Evolutionary conservation across 2,797 vertebrate species (phyloP).

Genomic region (Cryptoprocta ferox): DNA sequence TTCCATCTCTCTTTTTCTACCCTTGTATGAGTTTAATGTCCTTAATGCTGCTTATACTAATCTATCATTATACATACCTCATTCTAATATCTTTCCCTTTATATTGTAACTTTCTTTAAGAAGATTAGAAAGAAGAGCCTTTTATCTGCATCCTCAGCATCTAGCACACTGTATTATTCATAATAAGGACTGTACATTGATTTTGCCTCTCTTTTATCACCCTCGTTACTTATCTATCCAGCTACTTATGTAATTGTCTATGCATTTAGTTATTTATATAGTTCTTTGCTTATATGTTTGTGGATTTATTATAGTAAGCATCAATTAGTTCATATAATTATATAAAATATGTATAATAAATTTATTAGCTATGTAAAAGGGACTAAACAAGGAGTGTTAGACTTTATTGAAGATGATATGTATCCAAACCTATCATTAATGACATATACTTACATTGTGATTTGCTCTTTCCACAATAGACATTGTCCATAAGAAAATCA

Average conservation of each 20-base stretch:
- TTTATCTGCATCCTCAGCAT: background rate
- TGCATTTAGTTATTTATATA: background rate
- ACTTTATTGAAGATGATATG: background rate
- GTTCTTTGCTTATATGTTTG: background rate
- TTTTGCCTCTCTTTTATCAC: background rate
- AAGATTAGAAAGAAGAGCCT: background rate
- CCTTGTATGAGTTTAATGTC: background rate
- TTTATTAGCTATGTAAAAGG: background rate
- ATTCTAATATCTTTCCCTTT: background rate
- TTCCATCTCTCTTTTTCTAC: background rate
- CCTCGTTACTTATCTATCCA: background rate
- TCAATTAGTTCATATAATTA: background rate
- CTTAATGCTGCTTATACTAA: background rate
- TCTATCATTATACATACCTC: background rate
- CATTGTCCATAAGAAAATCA: background rate
- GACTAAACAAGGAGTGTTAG: background rate
- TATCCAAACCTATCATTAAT: background rate
- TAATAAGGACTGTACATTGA: background rate
- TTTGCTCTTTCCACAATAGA: background rate
- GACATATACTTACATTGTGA: background rate
- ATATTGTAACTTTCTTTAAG: background rate
- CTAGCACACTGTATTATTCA: background rate
- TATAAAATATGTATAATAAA: background rate
- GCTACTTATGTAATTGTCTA: background rate
- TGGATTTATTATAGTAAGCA: background rate